Evolutionary conservation across 2,797 vertebrate genomes (phyloP).

Genomic region (Pelobates cultripes): DNA sequence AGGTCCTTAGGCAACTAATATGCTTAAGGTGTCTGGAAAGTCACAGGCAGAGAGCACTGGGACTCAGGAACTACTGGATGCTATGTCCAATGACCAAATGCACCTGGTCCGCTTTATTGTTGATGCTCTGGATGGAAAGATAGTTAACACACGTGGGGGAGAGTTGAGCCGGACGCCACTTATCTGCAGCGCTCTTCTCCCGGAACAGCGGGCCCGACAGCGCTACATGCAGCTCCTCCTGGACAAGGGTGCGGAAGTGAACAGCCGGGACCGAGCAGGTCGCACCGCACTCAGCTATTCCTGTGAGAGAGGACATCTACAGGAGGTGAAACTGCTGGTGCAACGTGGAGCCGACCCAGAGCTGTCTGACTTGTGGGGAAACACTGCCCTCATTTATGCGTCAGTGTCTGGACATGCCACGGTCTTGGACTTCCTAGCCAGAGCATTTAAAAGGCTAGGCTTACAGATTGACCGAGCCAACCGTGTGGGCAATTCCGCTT

Average conservation of each 20-base stretch:
- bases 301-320: constrained; percentile 71
- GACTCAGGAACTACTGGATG: constrained; percentile 71
- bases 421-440: constrained; percentile 72
- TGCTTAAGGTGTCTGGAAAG: constrained; percentile 63
- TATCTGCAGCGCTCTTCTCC: constrained; percentile 68
- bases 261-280: constrained; percentile 65
- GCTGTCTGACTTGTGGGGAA: constrained; percentile 70
- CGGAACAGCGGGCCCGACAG: constrained; percentile 59
- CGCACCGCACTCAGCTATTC: constrained; percentile 73
- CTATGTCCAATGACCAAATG: constrained; percentile 73
- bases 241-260: constrained; percentile 69
- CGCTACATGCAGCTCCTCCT: constrained; percentile 72
- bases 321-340: constrained; percentile 71
- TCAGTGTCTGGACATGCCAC: constrained; percentile 63
- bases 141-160: constrained; percentile 65
- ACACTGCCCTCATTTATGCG: constrained; percentile 73
- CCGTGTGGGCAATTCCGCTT: constrained; percentile 72
- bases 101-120: constrained; percentile 74
- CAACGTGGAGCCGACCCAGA: constrained; percentile 71
- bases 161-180: constrained; percentile 70
- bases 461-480: constrained; percentile 73
- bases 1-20: constrained; percentile 33
- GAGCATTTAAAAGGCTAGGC: constrained; percentile 76
- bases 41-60: constrained; percentile 59
- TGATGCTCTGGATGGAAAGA: constrained; percentile 72